phyloP scores from a whole-genome alignment of 1,140 invertebrate species.

The Pseudomyrmex flavicornis region DNA sequence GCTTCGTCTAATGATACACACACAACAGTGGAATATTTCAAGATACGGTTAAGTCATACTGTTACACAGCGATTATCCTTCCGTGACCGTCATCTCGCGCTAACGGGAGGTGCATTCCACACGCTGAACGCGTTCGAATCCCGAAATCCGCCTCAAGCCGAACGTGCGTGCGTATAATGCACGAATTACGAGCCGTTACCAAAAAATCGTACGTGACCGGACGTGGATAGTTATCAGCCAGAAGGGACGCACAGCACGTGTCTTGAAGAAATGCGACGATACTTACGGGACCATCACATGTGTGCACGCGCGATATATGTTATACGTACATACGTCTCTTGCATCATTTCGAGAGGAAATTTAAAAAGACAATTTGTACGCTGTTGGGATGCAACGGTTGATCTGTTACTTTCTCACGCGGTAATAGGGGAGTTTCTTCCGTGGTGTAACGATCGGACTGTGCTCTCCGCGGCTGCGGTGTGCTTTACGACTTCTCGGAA shows the following conservation, averaged over 20 bases:
- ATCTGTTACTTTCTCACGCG: slow-evolving; percentile 76
- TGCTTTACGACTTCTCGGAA: slow-evolving; percentile 76
- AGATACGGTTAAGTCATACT: slow-evolving; percentile 42
- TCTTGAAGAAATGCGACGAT: not conserved
- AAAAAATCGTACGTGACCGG: slow-evolving; percentile 37
- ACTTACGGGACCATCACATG: not conserved
- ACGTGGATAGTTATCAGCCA: slow-evolving; percentile 19
- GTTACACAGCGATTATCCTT: slow-evolving; percentile 46
- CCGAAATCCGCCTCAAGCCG: slow-evolving; percentile 52
- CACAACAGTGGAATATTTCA: slow-evolving; percentile 7
- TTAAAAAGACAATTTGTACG: slow-evolving; percentile 26
- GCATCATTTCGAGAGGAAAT: slow-evolving; percentile 16
- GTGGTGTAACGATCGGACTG: slow-evolving; percentile 69
- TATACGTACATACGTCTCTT: too few species aligned
- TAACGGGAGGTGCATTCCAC: slow-evolving; percentile 52
- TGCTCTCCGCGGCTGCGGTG: not conserved
- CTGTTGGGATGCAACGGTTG: slow-evolving; percentile 41
- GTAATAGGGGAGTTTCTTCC: slow-evolving; percentile 75
- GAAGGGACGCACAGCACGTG: not conserved
- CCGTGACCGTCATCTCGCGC: slow-evolving; percentile 49
- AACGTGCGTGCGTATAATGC: slow-evolving; percentile 47
- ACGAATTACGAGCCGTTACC: slow-evolving; percentile 54
- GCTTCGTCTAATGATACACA: not conserved
- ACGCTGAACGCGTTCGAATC: slow-evolving; percentile 16
- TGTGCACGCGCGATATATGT: not conserved